phyloP scores from a whole-genome alignment of 2,113 vertebrate genomes.

The Otus sunia region DNA sequence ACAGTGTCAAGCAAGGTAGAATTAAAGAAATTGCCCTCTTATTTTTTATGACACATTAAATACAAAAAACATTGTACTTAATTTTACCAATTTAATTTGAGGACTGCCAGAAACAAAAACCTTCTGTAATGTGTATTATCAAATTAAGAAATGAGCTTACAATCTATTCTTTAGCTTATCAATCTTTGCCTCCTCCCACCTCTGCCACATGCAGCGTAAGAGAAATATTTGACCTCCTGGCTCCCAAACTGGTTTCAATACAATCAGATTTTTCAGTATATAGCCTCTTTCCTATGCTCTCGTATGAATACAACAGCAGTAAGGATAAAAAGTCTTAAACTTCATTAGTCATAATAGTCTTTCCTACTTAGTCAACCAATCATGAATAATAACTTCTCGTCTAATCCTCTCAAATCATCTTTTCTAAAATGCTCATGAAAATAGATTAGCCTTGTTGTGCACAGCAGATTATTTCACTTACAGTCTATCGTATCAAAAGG shows the following conservation, averaged over 20 bases:
- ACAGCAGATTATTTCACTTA: neutral
- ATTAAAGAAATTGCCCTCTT: neutral
- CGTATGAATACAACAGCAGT: neutral
- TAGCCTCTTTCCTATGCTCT: neutral
- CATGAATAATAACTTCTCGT: neutral
- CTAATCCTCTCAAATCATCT: conserved; percentile 29
- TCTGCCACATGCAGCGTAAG: rapidly evolving
- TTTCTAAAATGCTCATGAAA: neutral
- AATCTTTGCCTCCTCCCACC: neutral
- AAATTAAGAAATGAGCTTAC: neutral
- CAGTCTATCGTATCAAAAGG: neutral
- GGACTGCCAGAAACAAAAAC: neutral
- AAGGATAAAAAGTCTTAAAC: neutral
- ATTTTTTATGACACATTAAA: neutral
- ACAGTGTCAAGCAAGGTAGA: neutral
- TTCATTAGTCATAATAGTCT: neutral
- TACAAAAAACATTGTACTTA: neutral
- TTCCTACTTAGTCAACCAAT: conserved; percentile 9
- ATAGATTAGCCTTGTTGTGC: neutral
- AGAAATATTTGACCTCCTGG: neutral
- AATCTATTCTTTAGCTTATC: neutral
- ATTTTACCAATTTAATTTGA: neutral
- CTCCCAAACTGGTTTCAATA: neutral
- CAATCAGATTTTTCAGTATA: neutral
- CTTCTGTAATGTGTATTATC: neutral